phyloP scores from a whole-genome alignment of 2,888 invertebrate species.

The Rhingia campestris region DNA sequence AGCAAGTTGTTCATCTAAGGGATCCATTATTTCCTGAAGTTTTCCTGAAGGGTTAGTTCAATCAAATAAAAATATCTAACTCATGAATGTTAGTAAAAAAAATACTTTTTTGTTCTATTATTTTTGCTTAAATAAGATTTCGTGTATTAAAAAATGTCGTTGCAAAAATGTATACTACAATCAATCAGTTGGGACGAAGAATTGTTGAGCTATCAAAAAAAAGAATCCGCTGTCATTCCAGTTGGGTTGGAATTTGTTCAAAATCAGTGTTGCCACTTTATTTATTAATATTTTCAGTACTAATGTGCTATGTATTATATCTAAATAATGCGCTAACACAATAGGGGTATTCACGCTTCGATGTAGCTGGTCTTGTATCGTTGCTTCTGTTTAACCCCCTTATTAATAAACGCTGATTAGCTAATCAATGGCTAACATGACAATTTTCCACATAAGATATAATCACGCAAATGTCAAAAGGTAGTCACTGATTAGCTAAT shows the following conservation, averaged over 20 bases:
- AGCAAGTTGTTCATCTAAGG: conserved; percentile 88
- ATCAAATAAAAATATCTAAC: neutral
- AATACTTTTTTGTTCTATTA: neutral
- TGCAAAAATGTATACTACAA: conserved; percentile 10
- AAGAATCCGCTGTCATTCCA: neutral
- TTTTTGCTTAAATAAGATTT: neutral
- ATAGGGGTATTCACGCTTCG: too few species aligned
- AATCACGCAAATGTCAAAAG: too few species aligned
- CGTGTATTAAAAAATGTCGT: neutral
- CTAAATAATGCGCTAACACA: too few species aligned
- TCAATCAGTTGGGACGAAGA: neutral
- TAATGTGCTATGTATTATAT: too few species aligned
- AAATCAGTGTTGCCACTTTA: too few species aligned
- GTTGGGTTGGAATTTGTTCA: neutral
- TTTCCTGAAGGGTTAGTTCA: neutral
- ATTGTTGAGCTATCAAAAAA: conserved; percentile 2
- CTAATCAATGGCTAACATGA: too few species aligned
- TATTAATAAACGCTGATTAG: too few species aligned
- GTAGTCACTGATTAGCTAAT: too few species aligned
- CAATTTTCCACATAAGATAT: too few species aligned
- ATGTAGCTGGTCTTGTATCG: too few species aligned
- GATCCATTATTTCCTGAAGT: conserved; percentile 83
- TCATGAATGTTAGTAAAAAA: neutral
- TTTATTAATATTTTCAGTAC: too few species aligned
- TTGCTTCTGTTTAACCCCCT: too few species aligned